phyloP scores from a whole-genome alignment of 2,797 vertebrate genomes.

The Thalassophryne amazonica region DNA sequence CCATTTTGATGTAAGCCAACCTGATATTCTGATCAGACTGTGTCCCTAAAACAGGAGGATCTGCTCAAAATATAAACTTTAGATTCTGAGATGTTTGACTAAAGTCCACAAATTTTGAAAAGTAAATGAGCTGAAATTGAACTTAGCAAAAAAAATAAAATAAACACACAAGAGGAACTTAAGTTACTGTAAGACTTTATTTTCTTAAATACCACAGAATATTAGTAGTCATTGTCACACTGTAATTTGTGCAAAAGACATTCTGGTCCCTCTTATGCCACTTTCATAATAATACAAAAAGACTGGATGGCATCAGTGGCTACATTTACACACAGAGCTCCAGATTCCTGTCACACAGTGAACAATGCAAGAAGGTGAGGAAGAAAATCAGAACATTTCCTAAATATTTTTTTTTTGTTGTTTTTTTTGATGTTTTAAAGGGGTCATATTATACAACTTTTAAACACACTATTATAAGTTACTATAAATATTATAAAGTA shows the following conservation, averaged over 20 bases:
- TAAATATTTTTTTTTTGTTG: no score
- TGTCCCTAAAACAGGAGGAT: neutral
- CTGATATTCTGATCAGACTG: neutral
- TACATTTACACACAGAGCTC: slow-evolving; percentile 40
- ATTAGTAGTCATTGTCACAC: slow-evolving; percentile 76
- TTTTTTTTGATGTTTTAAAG: no score
- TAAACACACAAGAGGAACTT: neutral
- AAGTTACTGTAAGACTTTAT: slow-evolving; percentile 69
- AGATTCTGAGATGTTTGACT: no score
- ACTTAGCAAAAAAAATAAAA: neutral
- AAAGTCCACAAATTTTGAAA: no score
- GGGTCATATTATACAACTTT: no score
- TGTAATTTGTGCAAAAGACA: slow-evolving; percentile 53
- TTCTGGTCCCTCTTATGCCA: slow-evolving; percentile 51
- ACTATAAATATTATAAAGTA: no score
- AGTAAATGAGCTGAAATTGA: no score
- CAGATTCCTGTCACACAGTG: slow-evolving; percentile 32
- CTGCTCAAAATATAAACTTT: no score
- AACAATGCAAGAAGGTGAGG: no score
- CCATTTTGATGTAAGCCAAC: neutral
- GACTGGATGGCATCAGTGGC: slow-evolving; percentile 47
- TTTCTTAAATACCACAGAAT: slow-evolving; percentile 75
- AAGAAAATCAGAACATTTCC: no score
- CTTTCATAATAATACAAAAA: slow-evolving; percentile 40
- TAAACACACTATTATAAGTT: no score